Percentiles rank a stretch among this genome's conserved stretches.
phyloP scores from a whole-genome alignment of 2,113 vertebrate genomes.

The Haemorhous mexicanus region DNA sequence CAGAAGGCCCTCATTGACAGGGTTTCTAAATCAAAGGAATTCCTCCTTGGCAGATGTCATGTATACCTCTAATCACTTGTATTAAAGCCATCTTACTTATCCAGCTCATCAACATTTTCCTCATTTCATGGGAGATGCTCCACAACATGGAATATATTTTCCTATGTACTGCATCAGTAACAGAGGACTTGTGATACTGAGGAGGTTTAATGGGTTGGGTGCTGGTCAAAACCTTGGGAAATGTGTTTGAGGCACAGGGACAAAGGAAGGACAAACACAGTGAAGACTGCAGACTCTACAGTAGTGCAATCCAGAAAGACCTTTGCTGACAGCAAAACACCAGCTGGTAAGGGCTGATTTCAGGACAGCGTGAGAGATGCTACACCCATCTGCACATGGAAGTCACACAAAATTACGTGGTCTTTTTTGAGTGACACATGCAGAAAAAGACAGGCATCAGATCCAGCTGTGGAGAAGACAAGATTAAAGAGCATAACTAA shows the following conservation, averaged over 20 bases:
- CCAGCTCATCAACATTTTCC: neutral
- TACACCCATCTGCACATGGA: neutral
- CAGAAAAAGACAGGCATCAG: neutral
- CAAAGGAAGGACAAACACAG: neutral
- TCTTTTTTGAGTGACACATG: neutral
- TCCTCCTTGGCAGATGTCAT: neutral
- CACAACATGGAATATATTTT: neutral
- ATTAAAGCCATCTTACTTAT: neutral
- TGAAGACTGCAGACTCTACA: neutral
- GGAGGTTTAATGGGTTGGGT: neutral
- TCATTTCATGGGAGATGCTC: neutral
- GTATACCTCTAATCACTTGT: neutral
- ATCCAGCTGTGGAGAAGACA: neutral
- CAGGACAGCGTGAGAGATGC: neutral
- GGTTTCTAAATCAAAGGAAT: neutral
- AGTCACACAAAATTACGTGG: neutral
- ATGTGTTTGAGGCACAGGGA: neutral
- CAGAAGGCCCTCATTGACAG: neutral
- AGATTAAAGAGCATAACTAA: neutral
- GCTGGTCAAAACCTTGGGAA: neutral
- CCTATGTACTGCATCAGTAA: neutral
- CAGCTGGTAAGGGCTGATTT: neutral
- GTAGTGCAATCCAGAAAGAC: neutral
- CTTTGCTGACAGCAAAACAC: neutral
- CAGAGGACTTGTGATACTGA: neutral